These are phyloP conservation scores for Tetraneura akinire DNA, from an alignment of 1,140 invertebrate genomes.

Conservation along the genomic window DNA sequence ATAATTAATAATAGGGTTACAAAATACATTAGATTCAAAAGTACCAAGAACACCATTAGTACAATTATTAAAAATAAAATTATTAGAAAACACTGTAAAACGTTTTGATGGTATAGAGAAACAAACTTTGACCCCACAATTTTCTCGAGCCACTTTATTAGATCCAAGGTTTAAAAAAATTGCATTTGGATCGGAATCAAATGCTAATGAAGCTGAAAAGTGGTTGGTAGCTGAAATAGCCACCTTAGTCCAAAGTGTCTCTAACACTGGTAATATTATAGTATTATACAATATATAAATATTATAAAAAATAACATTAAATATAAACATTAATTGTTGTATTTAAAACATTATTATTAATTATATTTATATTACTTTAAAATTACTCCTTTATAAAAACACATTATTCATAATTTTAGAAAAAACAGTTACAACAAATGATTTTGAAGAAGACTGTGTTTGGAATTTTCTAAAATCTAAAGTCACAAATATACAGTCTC, in stretches of 20 bases:
- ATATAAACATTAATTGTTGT: neutral
- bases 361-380: neutral
- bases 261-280: neutral
- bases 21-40: neutral
- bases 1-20: neutral
- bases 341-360: neutral
- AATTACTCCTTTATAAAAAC: no score
- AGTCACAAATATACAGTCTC: neutral
- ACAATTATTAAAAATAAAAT: neutral
- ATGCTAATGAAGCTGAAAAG: constrained; percentile 10
- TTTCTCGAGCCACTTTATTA: neutral
- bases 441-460: neutral
- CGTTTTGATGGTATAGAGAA: neutral
- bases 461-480: neutral
- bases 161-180: neutral
- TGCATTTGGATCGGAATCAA: neutral
- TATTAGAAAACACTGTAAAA: neutral
- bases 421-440: neutral
- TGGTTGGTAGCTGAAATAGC: neutral
- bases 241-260: neutral
- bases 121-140: neutral
- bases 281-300: neutral
- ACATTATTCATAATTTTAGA: no score
- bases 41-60: neutral
- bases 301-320: neutral